These are phyloP conservation scores for Chloroclysta siterata DNA, from an alignment of 2,888 invertebrate species.

Conservation along the genomic window DNA sequence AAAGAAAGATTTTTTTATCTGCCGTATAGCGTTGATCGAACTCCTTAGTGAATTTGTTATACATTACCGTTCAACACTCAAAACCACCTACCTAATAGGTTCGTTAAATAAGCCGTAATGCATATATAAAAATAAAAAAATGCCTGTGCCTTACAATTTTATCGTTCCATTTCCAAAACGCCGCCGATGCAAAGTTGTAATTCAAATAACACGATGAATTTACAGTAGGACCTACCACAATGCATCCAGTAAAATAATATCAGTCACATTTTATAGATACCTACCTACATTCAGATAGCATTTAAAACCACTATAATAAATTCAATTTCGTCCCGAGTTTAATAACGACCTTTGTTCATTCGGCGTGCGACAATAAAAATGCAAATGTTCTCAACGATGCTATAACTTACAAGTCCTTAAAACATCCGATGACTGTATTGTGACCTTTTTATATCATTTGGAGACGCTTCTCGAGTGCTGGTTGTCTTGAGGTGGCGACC, in stretches of 20 bases:
- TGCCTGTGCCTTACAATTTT: too few relatives aligned
- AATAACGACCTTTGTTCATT: constrained; percentile 75
- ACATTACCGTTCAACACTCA: too few relatives aligned
- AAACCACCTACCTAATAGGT: too few relatives aligned
- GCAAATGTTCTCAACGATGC: constrained; percentile 74
- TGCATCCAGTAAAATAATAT: constrained; percentile 4
- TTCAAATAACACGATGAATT: neutral
- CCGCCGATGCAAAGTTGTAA: neutral
- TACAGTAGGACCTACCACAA: neutral
- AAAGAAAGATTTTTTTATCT: too few relatives aligned
- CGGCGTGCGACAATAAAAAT: constrained; percentile 81
- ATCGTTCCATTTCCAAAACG: too few relatives aligned
- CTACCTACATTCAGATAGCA: constrained; percentile 36
- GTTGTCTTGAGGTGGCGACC: neutral
- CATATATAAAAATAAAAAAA: too few relatives aligned
- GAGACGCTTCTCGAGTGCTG: constrained; percentile 15
- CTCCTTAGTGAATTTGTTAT: too few relatives aligned
- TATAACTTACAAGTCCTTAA: constrained; percentile 70
- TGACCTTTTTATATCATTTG: constrained; percentile 57
- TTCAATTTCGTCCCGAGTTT: constrained; percentile 77
- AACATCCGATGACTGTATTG: constrained; percentile 54
- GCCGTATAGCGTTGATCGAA: too few relatives aligned
- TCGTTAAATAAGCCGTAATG: too few relatives aligned
- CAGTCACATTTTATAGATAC: constrained; percentile 43
- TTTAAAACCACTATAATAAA: constrained; percentile 63